Evolutionary conservation across 2,888 invertebrate species (phyloP).

Genomic region (Nomada lathburiana): DNA sequence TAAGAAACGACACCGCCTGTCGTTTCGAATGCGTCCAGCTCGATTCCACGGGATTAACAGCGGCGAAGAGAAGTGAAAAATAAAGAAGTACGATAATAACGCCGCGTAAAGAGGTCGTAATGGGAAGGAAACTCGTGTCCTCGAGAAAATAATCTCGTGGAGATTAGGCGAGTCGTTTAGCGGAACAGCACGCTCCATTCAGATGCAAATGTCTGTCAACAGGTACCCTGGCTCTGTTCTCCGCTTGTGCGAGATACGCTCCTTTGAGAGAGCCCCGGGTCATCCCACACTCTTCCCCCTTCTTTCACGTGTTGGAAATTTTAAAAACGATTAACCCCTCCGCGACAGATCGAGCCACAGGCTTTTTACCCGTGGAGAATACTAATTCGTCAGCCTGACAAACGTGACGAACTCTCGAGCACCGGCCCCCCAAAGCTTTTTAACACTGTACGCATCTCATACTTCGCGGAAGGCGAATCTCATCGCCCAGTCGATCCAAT

Average conservation of each 20-base stretch:
- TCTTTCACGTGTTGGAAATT: slow-evolving; percentile 60
- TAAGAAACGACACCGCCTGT: slow-evolving; percentile 19
- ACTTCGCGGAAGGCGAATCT: neutral
- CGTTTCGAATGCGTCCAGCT: slow-evolving; percentile 23
- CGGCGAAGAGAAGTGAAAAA: slow-evolving; percentile 19
- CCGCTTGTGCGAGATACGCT: slow-evolving; percentile 64
- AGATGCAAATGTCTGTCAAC: slow-evolving; percentile 83
- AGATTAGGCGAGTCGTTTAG: slow-evolving; percentile 76
- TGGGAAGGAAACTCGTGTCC: slow-evolving; percentile 76
- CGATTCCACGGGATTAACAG: slow-evolving; percentile 58
- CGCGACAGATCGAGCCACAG: slow-evolving; percentile 24
- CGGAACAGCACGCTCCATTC: slow-evolving; percentile 76
- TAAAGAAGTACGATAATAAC: slow-evolving; percentile 73
- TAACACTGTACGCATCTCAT: neutral
- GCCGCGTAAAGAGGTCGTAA: slow-evolving; percentile 70
- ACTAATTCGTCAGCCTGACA: slow-evolving; percentile 43
- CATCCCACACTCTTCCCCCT: slow-evolving; percentile 26
- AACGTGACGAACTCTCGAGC: slow-evolving; percentile 10
- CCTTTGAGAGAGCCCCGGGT: slow-evolving; percentile 53
- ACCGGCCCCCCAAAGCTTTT: neutral
- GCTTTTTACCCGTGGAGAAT: slow-evolving; percentile 49
- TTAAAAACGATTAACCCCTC: slow-evolving; percentile 63
- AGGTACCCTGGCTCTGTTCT: slow-evolving; percentile 67
- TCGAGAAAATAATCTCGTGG: slow-evolving; percentile 78
- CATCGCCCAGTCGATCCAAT: too few relatives aligned